Percentiles rank a stretch among this genome's conserved stretches.
phyloP scores from a whole-genome alignment of 2,888 invertebrate genomes.

The Tetropium fuscum region DNA sequence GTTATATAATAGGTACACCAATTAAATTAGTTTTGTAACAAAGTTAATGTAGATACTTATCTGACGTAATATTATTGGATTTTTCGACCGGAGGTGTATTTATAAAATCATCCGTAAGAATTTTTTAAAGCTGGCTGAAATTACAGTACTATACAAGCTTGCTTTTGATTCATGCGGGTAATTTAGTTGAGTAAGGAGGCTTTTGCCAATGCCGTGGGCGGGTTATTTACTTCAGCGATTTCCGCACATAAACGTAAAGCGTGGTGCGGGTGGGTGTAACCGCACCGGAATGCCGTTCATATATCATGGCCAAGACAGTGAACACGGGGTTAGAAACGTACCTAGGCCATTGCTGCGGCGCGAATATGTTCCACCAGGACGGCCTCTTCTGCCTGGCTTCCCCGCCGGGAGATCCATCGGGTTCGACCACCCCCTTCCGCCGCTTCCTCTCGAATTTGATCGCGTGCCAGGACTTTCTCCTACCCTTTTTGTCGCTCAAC shows the following conservation, averaged over 20 bases:
- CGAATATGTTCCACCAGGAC: conserved; percentile 92
- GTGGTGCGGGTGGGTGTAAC: conserved; percentile 12
- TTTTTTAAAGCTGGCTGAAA: too few species aligned
- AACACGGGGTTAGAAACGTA: conserved; percentile 53
- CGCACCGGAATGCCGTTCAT: conserved; percentile 3
- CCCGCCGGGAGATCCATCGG: conserved; percentile 45
- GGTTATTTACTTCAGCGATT: too few species aligned
- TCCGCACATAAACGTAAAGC: background rate
- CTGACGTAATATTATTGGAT: too few species aligned
- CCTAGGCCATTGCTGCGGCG: conserved; percentile 82
- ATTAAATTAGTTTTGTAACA: too few species aligned
- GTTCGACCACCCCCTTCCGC: conserved; percentile 61
- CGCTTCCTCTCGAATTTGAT: conserved; percentile 65
- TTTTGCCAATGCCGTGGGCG: too few species aligned
- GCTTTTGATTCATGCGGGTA: too few species aligned
- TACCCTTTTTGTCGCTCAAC: conserved; percentile 61
- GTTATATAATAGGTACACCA: too few species aligned
- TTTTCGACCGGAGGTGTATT: too few species aligned
- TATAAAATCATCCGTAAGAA: too few species aligned
- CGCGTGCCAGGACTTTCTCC: conserved; percentile 66
- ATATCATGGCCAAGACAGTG: conserved; percentile 7
- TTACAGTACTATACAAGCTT: too few species aligned
- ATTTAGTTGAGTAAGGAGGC: too few species aligned
- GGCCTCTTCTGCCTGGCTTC: conserved; percentile 78
- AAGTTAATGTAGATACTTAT: too few species aligned